phyloP scores from a whole-genome alignment of 1,140 invertebrate species.

The Phymastichus coffea region DNA sequence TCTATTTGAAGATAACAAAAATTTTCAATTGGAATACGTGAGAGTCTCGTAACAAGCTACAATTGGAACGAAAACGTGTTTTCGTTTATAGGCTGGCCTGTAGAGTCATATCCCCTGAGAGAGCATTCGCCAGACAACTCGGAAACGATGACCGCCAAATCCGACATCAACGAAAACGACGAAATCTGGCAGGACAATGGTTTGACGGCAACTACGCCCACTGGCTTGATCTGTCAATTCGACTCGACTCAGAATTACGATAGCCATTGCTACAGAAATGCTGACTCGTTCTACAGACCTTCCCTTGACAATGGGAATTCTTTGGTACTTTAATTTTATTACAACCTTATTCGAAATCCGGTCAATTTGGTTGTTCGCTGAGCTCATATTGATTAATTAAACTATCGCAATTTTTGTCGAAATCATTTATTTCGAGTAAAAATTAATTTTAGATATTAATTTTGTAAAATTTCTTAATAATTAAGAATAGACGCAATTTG shows the following conservation, averaged over 20 bases:
- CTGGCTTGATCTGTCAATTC: slow-evolving; percentile 1
- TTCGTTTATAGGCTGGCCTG: slow-evolving; percentile 2
- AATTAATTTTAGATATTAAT: not conserved
- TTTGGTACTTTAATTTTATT: not conserved
- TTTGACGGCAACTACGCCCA: not conserved
- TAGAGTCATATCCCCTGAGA: slow-evolving; percentile 6
- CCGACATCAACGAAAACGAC: slow-evolving; percentile 42
- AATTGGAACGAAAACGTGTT: no score
- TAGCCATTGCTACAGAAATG: slow-evolving; percentile 6
- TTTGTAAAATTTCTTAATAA: no score
- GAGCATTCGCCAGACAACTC: slow-evolving; percentile 40
- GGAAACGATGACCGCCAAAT: slow-evolving; percentile 50
- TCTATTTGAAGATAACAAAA: no score
- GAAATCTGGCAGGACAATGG: slow-evolving; percentile 28
- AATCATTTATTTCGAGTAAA: not conserved
- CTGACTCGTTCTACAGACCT: slow-evolving; percentile 1
- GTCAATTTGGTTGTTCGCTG: no score
- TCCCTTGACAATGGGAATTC: slow-evolving; percentile 6
- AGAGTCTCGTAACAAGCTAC: no score
- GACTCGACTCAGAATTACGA: slow-evolving; percentile 5
- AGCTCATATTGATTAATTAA: no score
- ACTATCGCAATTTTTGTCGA: not conserved
- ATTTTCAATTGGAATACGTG: no score
- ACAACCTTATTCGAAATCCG: no score
- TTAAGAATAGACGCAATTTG: no score